A percentile compares a stretch with the other conserved stretches of the same genome.
These are phyloP conservation scores for Meandrusa payeni DNA, from an alignment of 2,888 invertebrate species.

Conservation along the genomic window DNA sequence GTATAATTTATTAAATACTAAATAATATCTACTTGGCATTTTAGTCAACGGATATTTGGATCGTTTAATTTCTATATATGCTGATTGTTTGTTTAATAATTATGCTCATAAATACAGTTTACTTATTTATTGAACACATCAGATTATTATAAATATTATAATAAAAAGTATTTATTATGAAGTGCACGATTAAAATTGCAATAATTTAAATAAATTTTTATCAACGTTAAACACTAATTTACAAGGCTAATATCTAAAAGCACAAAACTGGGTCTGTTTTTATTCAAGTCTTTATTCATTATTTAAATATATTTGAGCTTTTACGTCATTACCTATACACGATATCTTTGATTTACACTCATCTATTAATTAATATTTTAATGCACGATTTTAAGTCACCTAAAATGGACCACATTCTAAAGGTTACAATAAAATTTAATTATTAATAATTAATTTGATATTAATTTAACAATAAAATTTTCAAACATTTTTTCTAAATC, in stretches of 20 bases:
- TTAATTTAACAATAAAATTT: conserved; percentile 26
- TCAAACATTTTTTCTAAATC: conserved; percentile 18
- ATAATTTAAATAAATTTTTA: conserved; percentile 33
- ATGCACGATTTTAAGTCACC: conserved; percentile 79
- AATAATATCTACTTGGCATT: conserved; percentile 12
- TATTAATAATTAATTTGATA: conserved; percentile 21
- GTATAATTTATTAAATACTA: no score
- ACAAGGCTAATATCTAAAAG: conserved; percentile 68
- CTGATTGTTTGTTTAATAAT: no score
- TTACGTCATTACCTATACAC: conserved; percentile 70
- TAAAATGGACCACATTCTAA: conserved; percentile 79
- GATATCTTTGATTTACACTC: conserved; percentile 50
- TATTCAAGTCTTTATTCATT: conserved; percentile 68
- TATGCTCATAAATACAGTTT: conserved; percentile 4
- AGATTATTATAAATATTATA: conserved; percentile 28
- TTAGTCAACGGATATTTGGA: conserved; percentile 9
- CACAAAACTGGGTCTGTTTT: conserved; percentile 60
- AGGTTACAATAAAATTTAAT: conserved; percentile 31
- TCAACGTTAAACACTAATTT: conserved; percentile 53
- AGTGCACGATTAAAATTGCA: conserved; percentile 50
- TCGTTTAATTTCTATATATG: not conserved
- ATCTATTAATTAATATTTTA: conserved; percentile 65
- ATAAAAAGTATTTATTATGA: conserved; percentile 41
- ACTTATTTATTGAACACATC: conserved; percentile 64
- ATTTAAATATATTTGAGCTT: conserved; percentile 75